Evolutionary conservation across 2,888 invertebrate species (phyloP).

Genomic region (Autographa gamma): DNA sequence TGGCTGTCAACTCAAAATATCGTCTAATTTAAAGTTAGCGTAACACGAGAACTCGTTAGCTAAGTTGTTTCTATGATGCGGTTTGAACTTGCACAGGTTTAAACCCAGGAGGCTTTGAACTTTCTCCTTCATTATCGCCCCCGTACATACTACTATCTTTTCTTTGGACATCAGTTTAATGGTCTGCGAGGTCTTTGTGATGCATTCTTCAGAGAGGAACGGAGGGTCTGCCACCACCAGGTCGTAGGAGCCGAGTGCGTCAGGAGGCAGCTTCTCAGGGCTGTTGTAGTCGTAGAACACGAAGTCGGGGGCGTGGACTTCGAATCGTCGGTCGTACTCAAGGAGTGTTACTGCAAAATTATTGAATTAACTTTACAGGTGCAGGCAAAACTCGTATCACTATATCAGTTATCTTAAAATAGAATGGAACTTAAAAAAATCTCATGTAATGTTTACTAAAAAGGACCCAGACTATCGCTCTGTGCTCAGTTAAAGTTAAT

Average conservation of each 20-base stretch:
- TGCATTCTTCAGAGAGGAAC: constrained; percentile 97
- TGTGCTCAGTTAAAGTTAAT: too few relatives aligned
- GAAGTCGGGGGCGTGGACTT: constrained; percentile 93
- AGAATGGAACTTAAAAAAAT: too few relatives aligned
- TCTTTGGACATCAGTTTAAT: constrained; percentile 92
- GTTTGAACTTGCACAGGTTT: constrained; percentile 92
- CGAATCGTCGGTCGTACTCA: constrained; percentile 96
- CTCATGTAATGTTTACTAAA: too few relatives aligned
- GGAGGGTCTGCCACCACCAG: constrained; percentile 98
- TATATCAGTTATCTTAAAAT: too few relatives aligned
- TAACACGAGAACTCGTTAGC: constrained; percentile 98
- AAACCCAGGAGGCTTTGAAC: constrained; percentile 90
- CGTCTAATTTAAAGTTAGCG: constrained; percentile 94
- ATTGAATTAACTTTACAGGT: not conserved
- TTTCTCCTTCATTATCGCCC: constrained; percentile 93
- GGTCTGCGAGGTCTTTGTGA: constrained; percentile 94
- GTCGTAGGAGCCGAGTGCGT: constrained; percentile 91
- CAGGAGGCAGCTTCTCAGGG: constrained; percentile 91
- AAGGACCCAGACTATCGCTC: too few relatives aligned
- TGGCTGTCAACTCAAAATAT: constrained; percentile 68
- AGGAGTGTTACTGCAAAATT: constrained; percentile 92
- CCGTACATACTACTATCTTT: constrained; percentile 96
- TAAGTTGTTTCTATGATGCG: constrained; percentile 95
- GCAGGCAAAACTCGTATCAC: not conserved
- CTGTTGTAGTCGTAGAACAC: constrained; percentile 96